Percentiles rank a stretch among this genome's conserved stretches.
Conservation (phyloP, 2,888 invertebrate genomes). For the Folsomia manolachei region DNA sequence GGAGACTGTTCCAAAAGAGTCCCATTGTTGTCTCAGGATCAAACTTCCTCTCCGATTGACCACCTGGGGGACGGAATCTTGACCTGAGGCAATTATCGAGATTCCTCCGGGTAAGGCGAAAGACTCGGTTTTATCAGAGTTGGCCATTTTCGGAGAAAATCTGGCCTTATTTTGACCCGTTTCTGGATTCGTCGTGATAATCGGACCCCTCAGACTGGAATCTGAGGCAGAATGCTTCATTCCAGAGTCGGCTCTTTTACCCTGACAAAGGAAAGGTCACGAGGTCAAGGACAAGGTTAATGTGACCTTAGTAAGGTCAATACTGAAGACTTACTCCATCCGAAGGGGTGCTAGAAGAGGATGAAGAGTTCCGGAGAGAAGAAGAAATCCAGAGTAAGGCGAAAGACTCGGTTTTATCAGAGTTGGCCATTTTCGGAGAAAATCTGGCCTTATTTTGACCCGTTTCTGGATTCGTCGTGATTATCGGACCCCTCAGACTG, state of each 20-base stretch:
- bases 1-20: slow-evolving; percentile 27
- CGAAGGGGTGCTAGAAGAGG: background rate
- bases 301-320: too few species aligned
- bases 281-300: too few species aligned
- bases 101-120: background rate
- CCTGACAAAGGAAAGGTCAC: too few species aligned
- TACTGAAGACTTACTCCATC: slow-evolving; percentile 1
- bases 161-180: background rate
- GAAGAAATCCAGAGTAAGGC: slow-evolving; percentile 37
- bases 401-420: background rate
- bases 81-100: background rate
- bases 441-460: background rate
- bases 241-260: slow-evolving; percentile 15
- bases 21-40: background rate
- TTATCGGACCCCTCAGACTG: background rate
- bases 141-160: background rate
- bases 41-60: slow-evolving; percentile 16
- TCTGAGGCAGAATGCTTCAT: slow-evolving; percentile 2
- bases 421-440: background rate
- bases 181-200: background rate
- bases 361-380: background rate
- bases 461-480: background rate
- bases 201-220: background rate
- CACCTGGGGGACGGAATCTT: background rate
- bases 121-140: background rate